Evolutionary conservation across 2,888 invertebrate species (phyloP), one percentile per base, ranked within the genome.

Genomic region (Fabriciana adippe): DNA sequence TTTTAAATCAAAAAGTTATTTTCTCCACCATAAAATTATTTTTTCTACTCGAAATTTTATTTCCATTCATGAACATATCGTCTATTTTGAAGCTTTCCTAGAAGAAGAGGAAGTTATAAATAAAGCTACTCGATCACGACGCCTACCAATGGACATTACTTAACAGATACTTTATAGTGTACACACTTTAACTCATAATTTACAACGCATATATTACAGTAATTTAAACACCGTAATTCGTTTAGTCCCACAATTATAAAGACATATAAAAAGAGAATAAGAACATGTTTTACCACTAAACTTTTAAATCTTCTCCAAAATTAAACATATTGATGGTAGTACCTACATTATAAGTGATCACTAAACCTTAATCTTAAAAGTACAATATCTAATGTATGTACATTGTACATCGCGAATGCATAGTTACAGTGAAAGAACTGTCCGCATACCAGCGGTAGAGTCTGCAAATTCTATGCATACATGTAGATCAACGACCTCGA

Each of bases 401-500:
- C 15, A 35, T 6, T 16, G 26, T 55, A 55, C 6, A 13, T 14
- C 2, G 21, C 3, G 47, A 26, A 2, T 11, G 14, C 16, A 59
- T 41, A 61, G 61, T 61, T 61, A 21, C 35, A 61, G 61, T 13
- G 53, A 51, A 64, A 64, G 41, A 64, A 41, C 56, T 55, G 55
- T 21, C 73, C 70, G 71, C 71, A 70, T 68, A 60, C 60, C 66
- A 69, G 26, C 50, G 21, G 18, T 72, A 51, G 51, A 62, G 57
- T 66, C 61, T 53, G 69, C 67, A 55, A 70, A 70, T 72, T 66
- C 57, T 71, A 65, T 61, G 63, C 72, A 68, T 69, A 71, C 67
- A 85, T 84, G 84, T 85, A 81, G 89, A 86, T 86, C 89, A 86
- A 84, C 83, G 90, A 90, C 90, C 92, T 90, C 88, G 84, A 79